Evolutionary conservation across 2,113 vertebrate genomes (phyloP), one percentile per base, ranked within the genome.

Genomic region (Hemichromis elongatus): DNA sequence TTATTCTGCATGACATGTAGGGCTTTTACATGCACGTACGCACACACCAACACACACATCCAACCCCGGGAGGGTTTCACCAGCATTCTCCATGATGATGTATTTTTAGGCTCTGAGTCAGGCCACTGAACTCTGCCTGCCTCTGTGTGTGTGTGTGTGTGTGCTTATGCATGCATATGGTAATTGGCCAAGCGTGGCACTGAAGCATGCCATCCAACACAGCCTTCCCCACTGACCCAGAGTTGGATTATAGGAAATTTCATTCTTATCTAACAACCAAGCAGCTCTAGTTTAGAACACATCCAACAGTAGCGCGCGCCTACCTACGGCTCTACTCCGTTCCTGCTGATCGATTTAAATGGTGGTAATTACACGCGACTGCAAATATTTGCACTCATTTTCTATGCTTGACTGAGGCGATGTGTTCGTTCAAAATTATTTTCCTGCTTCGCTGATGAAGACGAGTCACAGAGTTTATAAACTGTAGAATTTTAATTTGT

Each of bases 101-200:
- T 92, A 92, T 92, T 91, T 92, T 92, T 93, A 93, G 83, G 66
- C 53, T 86, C 9, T 84, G 87, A 93, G 47, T 92, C 85, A 92
- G 79, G 70, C 78, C 21, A 21, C 56, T 5, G 24, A 90, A 40
- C 85, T 78, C 61, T 59, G 63, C 52, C 19, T 33, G 83, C 33
- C 10, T 75, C 6, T 88, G 33, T 81, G 28, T 80, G 18, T 80
- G 54, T 16, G 79, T 88, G 33, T 81, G 28, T 80, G 18, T 80
- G 54, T 16, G 79, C 81, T 59, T 77, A 77, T 86, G 81, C 79
- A 83, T 85, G 88, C 61, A 42, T 86, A 82, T 73, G 77, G 21
- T 87, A 89, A 91, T 56, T 79, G 42, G 75, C 54, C 4, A 24
- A 85, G 19, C 5, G 2, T 61, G n/a, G 82, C 84, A 86, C 13